A percentile compares a stretch with the other conserved stretches of the same genome.
These are phyloP conservation scores for Choristoneura rosaceana DNA, from an alignment of 2,888 invertebrate species.

Conservation along the genomic window DNA sequence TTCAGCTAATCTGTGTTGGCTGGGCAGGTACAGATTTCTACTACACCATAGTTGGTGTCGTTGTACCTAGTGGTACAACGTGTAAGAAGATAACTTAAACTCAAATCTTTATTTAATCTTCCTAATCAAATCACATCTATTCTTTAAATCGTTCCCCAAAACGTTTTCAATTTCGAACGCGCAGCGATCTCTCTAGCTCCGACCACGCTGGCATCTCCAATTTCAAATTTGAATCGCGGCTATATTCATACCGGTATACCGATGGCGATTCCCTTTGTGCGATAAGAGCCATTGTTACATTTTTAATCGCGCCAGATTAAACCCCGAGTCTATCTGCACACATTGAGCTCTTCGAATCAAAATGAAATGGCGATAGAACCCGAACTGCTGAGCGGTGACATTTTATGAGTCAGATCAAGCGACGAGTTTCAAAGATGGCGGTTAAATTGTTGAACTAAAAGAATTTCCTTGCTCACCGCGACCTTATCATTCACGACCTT, in stretches of 20 bases:
- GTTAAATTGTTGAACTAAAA: too few species aligned
- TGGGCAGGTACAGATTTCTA: too few species aligned
- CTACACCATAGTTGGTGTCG: too few species aligned
- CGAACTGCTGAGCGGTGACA: conserved; percentile 12
- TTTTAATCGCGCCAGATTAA: conserved; percentile 42
- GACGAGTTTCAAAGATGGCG: not conserved
- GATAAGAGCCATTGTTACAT: conserved; percentile 42
- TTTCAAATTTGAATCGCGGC: conserved; percentile 23
- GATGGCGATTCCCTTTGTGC: conserved; percentile 28
- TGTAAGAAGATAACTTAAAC: too few species aligned
- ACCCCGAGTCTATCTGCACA: conserved; percentile 36
- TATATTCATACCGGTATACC: conserved; percentile 14
- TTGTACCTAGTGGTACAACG: too few species aligned
- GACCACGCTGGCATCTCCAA: not conserved
- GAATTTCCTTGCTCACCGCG: too few species aligned
- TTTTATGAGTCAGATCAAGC: conserved; percentile 14
- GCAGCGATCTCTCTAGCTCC: not conserved
- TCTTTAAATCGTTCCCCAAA: not conserved
- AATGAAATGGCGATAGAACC: not conserved
- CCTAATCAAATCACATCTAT: not conserved
- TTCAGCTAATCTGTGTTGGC: too few species aligned
- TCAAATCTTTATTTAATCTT: not conserved
- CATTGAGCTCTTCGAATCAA: conserved; percentile 31
- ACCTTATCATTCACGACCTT: too few species aligned
- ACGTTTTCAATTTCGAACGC: not conserved